Conservation (phyloP, 2,113 vertebrate species). For the Coturnix japonica region DNA sequence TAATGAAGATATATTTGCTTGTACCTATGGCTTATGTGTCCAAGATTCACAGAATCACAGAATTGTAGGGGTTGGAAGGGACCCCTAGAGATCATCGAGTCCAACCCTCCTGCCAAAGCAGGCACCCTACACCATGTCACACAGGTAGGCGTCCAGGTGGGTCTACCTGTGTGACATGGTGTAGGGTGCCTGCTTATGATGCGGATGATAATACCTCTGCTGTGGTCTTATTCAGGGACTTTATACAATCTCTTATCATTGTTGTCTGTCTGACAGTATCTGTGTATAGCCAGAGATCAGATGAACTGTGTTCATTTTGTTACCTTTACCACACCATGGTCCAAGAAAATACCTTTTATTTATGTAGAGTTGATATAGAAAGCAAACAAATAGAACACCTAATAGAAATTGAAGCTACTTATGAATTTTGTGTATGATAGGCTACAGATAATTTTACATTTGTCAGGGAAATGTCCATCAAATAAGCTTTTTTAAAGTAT, state of each 20-base stretch:
- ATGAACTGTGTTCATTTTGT: not conserved
- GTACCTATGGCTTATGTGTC: not conserved
- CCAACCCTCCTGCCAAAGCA: too few relatives aligned
- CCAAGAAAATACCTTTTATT: not conserved
- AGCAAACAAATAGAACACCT: not conserved
- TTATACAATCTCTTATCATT: not conserved
- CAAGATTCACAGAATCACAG: too few relatives aligned
- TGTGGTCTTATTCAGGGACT: not conserved
- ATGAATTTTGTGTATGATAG: not conserved
- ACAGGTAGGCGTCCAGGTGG: too few relatives aligned
- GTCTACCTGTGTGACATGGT: too few relatives aligned
- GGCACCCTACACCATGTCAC: too few relatives aligned
- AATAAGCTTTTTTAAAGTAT: not conserved
- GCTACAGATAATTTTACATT: not conserved
- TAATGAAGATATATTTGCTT: not conserved
- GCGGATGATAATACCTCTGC: not conserved
- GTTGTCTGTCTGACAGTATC: not conserved
- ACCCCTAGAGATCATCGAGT: too few relatives aligned
- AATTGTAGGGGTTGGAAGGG: too few relatives aligned
- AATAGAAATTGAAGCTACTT: not conserved
- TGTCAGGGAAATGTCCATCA: not conserved
- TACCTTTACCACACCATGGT: not conserved
- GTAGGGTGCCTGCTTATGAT: too few relatives aligned
- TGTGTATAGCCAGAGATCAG: not conserved
- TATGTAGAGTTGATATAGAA: not conserved